Percentiles rank a stretch among this genome's conserved stretches.
These are phyloP conservation scores for Apistogramma diplotaenia DNA, from an alignment of 2,113 vertebrate genomes.

Conservation along the genomic window DNA sequence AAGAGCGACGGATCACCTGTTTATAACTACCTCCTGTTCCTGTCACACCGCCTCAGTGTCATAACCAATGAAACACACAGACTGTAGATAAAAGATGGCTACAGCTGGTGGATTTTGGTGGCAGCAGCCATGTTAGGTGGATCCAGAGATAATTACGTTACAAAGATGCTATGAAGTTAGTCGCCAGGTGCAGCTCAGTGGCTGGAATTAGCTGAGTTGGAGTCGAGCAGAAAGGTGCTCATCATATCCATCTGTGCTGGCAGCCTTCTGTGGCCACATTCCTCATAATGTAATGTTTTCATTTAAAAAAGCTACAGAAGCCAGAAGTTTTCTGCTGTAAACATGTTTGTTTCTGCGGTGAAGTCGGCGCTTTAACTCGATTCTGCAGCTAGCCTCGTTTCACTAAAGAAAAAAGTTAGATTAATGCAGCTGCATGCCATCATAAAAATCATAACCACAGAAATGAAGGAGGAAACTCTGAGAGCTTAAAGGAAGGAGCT, in stretches of 20 bases:
- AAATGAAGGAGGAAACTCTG: neutral
- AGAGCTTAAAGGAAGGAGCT: no score
- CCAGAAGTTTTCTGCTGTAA: no score
- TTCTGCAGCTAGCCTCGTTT: neutral
- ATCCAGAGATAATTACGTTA: neutral
- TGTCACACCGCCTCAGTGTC: neutral
- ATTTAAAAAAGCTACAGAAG: no score
- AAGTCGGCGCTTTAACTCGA: no score
- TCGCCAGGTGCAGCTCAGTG: fast-evolving
- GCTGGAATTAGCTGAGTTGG: neutral
- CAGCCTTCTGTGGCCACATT: no score
- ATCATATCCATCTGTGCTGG: neutral
- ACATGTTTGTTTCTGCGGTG: no score
- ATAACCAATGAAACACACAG: neutral
- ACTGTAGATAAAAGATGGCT: neutral
- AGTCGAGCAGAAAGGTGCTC: neutral
- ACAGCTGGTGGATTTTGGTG: neutral
- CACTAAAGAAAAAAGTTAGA: neutral
- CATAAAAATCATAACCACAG: fast-evolving
- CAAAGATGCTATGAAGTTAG: neutral
- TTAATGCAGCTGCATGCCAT: neutral
- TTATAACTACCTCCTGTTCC: neutral
- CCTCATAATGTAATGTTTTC: no score
- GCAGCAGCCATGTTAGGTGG: neutral
- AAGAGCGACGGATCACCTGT: neutral